These are phyloP conservation scores for Drosophila prosaltans DNA, from an alignment of 1,140 invertebrate species.

Conservation along the genomic window DNA sequence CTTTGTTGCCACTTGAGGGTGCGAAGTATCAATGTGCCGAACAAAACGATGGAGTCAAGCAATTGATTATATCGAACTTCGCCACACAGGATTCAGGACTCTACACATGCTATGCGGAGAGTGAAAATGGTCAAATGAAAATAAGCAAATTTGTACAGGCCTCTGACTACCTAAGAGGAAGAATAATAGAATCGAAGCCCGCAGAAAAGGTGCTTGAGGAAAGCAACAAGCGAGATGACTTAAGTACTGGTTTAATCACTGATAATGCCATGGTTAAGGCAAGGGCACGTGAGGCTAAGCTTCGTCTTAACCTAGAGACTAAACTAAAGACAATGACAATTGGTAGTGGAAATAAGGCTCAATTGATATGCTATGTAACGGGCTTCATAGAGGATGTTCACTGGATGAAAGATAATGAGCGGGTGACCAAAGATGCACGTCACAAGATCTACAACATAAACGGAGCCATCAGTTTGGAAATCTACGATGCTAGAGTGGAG, in stretches of 20 bases:
- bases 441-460: conserved; percentile 82
- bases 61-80: conserved; percentile 67
- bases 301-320: conserved; percentile 67
- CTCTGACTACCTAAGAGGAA: conserved; percentile 63
- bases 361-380: conserved; percentile 74
- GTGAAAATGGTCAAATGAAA: conserved; percentile 79
- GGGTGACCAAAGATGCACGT: conserved; percentile 65
- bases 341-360: conserved; percentile 73
- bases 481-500: conserved; percentile 71
- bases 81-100: conserved; percentile 61
- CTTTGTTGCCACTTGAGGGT: conserved; percentile 83
- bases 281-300: conserved; percentile 61
- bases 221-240: conserved; percentile 26
- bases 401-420: conserved; percentile 72
- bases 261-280: conserved; percentile 45
- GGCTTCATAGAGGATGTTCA: conserved; percentile 77
- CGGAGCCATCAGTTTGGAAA: conserved; percentile 76
- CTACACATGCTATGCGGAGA: conserved; percentile 79
- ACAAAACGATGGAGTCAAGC: conserved; percentile 59
- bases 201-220: conserved; percentile 51
- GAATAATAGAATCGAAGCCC: conserved; percentile 50
- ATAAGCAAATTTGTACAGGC: conserved; percentile 79
- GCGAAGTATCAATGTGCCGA: conserved; percentile 84
- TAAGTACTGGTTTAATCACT: neutral
- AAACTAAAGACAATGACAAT: conserved; percentile 77